A percentile compares a stretch with the other conserved stretches of the same genome.
phyloP scores from a whole-genome alignment of 1,140 invertebrate genomes.

The Grapholita molesta region DNA sequence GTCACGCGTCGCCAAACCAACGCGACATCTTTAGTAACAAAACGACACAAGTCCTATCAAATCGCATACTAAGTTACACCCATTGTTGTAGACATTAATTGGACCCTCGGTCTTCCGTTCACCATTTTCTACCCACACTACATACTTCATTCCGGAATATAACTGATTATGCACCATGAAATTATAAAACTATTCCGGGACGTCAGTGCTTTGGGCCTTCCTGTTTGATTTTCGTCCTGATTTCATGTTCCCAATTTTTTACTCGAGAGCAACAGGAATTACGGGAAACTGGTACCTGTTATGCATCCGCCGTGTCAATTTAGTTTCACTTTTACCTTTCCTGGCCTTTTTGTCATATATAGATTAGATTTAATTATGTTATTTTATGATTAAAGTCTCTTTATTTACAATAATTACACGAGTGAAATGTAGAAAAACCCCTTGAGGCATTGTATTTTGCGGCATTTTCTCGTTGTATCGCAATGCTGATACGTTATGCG shows the following conservation, averaged over 20 bases:
- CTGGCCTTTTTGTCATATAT: neutral
- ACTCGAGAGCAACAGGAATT: neutral
- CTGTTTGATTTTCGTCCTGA: neutral
- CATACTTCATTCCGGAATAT: neutral
- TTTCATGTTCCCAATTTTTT: neutral
- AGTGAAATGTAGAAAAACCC: too few species aligned
- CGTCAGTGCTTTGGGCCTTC: neutral
- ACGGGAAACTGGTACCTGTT: too few species aligned
- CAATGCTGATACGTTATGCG: too few species aligned
- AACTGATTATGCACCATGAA: slow-evolving; percentile 1
- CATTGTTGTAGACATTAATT: neutral
- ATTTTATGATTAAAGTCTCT: too few species aligned
- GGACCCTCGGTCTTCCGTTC: slow-evolving; percentile 8
- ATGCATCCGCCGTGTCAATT: neutral
- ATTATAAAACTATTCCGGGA: neutral
- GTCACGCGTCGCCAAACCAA: slow-evolving; percentile 26
- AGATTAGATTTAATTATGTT: too few species aligned
- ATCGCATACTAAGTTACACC: neutral
- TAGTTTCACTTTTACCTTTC: neutral
- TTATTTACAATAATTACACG: too few species aligned
- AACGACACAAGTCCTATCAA: neutral
- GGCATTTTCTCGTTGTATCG: too few species aligned
- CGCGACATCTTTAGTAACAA: neutral
- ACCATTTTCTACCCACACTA: slow-evolving; percentile 1
- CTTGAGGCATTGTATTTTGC: too few species aligned